These are phyloP conservation scores for Hesperophylax magnus DNA, from an alignment of 1,140 invertebrate genomes.

Conservation along the genomic window DNA sequence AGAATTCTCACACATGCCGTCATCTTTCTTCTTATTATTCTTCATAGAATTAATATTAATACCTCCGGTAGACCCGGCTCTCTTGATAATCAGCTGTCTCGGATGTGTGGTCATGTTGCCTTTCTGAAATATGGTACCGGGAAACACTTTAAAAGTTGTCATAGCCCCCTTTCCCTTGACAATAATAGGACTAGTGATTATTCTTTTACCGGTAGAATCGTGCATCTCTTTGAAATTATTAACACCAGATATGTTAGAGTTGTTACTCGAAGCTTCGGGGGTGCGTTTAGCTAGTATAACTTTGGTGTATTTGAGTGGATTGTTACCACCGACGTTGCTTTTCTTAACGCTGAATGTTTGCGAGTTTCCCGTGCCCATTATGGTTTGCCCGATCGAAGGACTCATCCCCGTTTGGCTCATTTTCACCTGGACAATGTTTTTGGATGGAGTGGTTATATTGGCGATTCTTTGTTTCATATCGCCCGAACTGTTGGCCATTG, in stretches of 20 bases:
- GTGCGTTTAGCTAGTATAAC: conserved; percentile 50
- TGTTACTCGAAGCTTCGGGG: conserved; percentile 16
- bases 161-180: conserved; percentile 51
- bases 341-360: conserved; percentile 35
- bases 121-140: conserved; percentile 49
- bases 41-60: conserved; percentile 25
- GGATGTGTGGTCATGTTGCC: conserved; percentile 35
- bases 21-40: conserved; percentile 33
- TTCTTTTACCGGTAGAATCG: conserved; percentile 1
- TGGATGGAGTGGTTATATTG: not conserved
- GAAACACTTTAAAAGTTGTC: conserved; percentile 50
- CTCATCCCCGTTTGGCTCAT: conserved; percentile 21
- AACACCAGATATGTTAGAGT: not conserved
- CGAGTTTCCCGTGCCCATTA: not conserved
- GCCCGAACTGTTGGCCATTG: conserved; percentile 12
- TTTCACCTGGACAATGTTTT: conserved; percentile 49
- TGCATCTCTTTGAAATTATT: not conserved
- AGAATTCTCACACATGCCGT: conserved; percentile 44
- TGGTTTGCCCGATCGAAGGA: conserved; percentile 23
- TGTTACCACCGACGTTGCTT: conserved; percentile 16
- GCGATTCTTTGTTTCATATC: conserved; percentile 37
- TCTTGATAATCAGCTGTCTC: conserved; percentile 50
- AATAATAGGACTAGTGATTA: conserved; percentile 48
- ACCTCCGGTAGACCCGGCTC: conserved; percentile 27
- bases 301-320: conserved; percentile 49